Evolutionary conservation across 2,797 vertebrate species (phyloP).

Genomic region (Sus cebifrons): DNA sequence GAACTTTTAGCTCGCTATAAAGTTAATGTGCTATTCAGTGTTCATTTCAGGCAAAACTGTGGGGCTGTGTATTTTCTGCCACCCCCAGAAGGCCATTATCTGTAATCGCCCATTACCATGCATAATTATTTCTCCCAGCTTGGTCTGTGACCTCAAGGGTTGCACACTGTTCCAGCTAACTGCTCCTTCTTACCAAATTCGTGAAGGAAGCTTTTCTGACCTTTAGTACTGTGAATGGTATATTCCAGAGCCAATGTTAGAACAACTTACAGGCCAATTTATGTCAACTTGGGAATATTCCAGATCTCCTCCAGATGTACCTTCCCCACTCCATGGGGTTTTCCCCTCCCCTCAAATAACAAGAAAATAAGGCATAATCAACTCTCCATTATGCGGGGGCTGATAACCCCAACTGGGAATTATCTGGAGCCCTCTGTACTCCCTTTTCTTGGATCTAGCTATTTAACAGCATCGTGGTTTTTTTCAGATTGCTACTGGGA

Average conservation of each 20-base stretch:
- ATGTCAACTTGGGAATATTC: neutral
- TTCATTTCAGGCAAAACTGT: slow-evolving; percentile 87
- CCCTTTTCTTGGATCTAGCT: slow-evolving; percentile 67
- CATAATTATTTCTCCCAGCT: slow-evolving; percentile 89
- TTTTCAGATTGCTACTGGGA: neutral
- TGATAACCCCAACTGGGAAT: slow-evolving; percentile 69
- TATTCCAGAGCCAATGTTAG: slow-evolving; percentile 63
- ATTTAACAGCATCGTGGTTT: slow-evolving; percentile 29
- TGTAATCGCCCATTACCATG: slow-evolving; percentile 91
- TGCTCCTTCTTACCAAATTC: slow-evolving; percentile 86
- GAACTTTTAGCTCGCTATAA: slow-evolving; percentile 90
- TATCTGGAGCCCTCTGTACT: slow-evolving; percentile 57
- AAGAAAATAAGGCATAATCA: slow-evolving; percentile 65
- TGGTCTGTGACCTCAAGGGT: slow-evolving; percentile 88
- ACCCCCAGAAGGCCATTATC: slow-evolving; percentile 90
- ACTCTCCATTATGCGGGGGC: slow-evolving; percentile 66
- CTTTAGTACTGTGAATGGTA: slow-evolving; percentile 77
- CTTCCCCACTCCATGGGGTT: slow-evolving; percentile 13
- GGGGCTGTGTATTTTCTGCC: slow-evolving; percentile 88
- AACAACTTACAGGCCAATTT: slow-evolving; percentile 47
- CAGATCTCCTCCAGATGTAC: neutral
- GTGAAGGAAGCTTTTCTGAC: slow-evolving; percentile 88
- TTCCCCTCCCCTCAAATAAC: slow-evolving; percentile 5
- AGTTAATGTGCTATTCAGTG: slow-evolving; percentile 91
- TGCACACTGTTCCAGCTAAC: slow-evolving; percentile 86